phyloP scores from a whole-genome alignment of 1,140 invertebrate species.

The Subanguina moxae region DNA sequence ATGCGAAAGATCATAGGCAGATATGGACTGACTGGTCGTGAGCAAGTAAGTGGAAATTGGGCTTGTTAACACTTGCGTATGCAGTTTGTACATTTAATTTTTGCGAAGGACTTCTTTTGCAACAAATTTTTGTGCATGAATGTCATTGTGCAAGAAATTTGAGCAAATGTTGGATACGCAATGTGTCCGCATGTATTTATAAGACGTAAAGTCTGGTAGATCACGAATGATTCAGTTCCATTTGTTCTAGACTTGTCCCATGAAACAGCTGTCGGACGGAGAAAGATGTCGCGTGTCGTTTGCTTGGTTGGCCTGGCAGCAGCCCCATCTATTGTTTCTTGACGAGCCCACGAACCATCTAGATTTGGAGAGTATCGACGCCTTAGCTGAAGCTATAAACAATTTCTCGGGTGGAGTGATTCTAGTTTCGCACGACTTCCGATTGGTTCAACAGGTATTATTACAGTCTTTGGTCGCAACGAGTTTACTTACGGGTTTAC shows the following conservation, averaged over 20 bases:
- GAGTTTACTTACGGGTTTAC: too few species aligned
- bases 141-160: too few species aligned
- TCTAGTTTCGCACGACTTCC: slow-evolving; percentile 92
- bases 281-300: slow-evolving; percentile 97
- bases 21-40: slow-evolving; percentile 89
- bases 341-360: slow-evolving; percentile 99
- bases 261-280: slow-evolving; percentile 92
- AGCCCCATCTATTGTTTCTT: slow-evolving; percentile 83
- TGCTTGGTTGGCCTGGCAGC: slow-evolving; percentile 90
- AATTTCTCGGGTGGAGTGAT: slow-evolving; percentile 97
- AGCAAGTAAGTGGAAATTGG: slow-evolving; percentile 82
- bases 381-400: slow-evolving; percentile 91
- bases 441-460: slow-evolving; percentile 91
- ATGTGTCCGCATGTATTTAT: too few species aligned
- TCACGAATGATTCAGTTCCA: too few species aligned
- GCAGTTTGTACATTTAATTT: too few species aligned
- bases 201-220: too few species aligned
- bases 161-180: too few species aligned
- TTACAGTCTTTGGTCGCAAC: slow-evolving; percentile 21
- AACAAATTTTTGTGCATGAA: too few species aligned
- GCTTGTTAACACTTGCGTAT: too few species aligned
- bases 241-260: slow-evolving; percentile 86
- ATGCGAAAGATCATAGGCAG: slow-evolving; percentile 98
- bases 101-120: too few species aligned
- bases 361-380: slow-evolving; percentile 89